Conservation (phyloP, 2,888 invertebrate genomes). For the Oscheius sp. region DNA sequence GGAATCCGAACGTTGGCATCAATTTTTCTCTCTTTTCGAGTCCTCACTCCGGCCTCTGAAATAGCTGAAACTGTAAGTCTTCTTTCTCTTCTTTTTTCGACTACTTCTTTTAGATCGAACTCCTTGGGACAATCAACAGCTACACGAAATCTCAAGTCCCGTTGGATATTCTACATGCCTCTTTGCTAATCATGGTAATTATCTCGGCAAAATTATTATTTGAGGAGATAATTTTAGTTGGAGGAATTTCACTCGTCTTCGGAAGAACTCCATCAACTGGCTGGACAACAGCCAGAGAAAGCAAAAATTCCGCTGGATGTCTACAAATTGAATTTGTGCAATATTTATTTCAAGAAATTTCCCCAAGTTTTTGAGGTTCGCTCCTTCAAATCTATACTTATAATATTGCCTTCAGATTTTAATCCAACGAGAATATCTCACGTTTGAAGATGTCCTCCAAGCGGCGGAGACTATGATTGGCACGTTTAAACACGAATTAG, state of each 20-base stretch:
- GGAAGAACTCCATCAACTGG: not conserved
- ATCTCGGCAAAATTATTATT: no score
- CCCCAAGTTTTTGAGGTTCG: conserved; percentile 14
- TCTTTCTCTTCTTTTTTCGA: not conserved
- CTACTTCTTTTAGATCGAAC: not conserved
- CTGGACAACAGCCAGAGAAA: not conserved
- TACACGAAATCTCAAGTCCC: not conserved
- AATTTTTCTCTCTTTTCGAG: conserved; percentile 15
- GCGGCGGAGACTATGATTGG: not conserved
- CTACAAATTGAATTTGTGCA: not conserved
- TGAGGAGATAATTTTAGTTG: not conserved
- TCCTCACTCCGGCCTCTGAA: conserved; percentile 7
- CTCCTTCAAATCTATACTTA: not conserved
- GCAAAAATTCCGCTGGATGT: not conserved
- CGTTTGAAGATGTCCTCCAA: not conserved
- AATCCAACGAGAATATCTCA: not conserved
- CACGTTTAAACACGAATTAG: conserved; percentile 13
- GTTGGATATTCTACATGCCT: conserved; percentile 11
- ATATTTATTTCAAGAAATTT: conserved; percentile 16
- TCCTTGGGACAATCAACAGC: conserved; percentile 4
- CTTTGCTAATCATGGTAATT: conserved; percentile 1
- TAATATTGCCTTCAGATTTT: not conserved
- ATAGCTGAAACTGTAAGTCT: conserved; percentile 20
- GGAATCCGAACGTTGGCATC: conserved; percentile 21
- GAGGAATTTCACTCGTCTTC: not conserved